Evolutionary conservation across 2,797 vertebrate species (phyloP), one percentile per base, ranked within the genome.

Genomic region (Sebastes nivosus): DNA sequence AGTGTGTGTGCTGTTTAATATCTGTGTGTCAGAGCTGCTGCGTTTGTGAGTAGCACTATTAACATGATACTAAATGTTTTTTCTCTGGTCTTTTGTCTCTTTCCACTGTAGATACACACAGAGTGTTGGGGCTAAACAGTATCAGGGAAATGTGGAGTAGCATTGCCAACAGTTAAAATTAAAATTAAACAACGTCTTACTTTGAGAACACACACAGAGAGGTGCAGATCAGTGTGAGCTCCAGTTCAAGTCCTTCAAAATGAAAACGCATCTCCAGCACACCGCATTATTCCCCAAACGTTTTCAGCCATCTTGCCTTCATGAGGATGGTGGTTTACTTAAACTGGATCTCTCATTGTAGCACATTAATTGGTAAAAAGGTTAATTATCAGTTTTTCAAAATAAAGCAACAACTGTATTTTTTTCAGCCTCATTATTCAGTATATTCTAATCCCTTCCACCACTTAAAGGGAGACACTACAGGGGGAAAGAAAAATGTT

Each of bases 91-190:
- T 67, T 69, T 68, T 20, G 25, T 73, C 59, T 84, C 27, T 77
- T 30, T 29, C 59, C 50, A 9, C 63, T 25, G 63, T 66, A 86
- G 81, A 92, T 85, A 78, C 87, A 90, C 87, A 89, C 80, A 83
- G 74, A 55, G 30, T 29, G 32, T 67, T 66, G 20, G 24, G 22
- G 20, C 42, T 61, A 11, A 78, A 61, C 27, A 4, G n/a, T 13
- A 9, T 10, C 22, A 20, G 14, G 29, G 16, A 34, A 3, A 27
- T 27, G 18, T 11, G 20, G 12, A 29, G 6, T 4, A 30, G 42
- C 16, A 8, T 16, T 55, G 9, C 70, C 5, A 6, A 25, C 4
- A 36, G 3, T 14, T 29, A 29, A 29, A 29, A n/a, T 10, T 25
- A 8, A 63, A 42, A 46, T 10, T n/a, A 30, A 63, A 42, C 30